Evolutionary conservation across 2,888 invertebrate genomes (phyloP).

Genomic region (Apantesis nais): DNA sequence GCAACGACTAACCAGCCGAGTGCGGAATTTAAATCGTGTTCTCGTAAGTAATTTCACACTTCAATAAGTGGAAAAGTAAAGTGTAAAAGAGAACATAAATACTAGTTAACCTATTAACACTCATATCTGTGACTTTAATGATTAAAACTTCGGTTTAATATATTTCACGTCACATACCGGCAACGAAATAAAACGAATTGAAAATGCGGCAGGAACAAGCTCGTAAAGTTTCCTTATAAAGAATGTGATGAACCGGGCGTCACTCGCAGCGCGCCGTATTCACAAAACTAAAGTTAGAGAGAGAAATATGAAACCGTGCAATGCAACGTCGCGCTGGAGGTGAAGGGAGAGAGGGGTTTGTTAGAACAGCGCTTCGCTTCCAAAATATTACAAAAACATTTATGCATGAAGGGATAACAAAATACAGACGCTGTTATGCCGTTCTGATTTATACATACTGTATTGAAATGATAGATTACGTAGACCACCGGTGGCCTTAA

Average conservation of each 20-base stretch:
- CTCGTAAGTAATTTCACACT: constrained; percentile 74
- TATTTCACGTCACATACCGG: constrained; percentile 25
- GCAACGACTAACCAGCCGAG: constrained; percentile 39
- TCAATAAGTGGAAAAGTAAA: constrained; percentile 72
- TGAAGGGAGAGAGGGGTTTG: constrained; percentile 55
- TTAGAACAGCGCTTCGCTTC: constrained; percentile 71
- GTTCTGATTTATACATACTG: constrained; percentile 69
- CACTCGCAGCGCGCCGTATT: constrained; percentile 46
- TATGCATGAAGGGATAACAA: constrained; percentile 82
- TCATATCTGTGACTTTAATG: constrained; percentile 32
- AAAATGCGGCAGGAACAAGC: constrained; percentile 40
- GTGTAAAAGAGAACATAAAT: constrained; percentile 76
- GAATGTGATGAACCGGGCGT: constrained; percentile 49
- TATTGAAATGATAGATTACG: constrained; percentile 61
- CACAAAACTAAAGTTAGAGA: constrained; percentile 65
- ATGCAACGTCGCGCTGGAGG: constrained; percentile 59
- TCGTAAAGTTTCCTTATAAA: constrained; percentile 49
- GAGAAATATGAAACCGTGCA: constrained; percentile 62
- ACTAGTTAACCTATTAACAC: constrained; percentile 53
- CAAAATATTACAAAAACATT: constrained; percentile 81
- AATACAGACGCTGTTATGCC: constrained; percentile 71
- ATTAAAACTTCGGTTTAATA: constrained; percentile 12
- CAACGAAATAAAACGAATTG: constrained; percentile 31
- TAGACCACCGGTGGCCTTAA: constrained; percentile 56
- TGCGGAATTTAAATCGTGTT: constrained; percentile 66